A percentile compares a stretch with the other conserved stretches of the same genome.
These are phyloP conservation scores for Hydriomena furcata DNA, from an alignment of 2,888 invertebrate species.

Conservation along the genomic window DNA sequence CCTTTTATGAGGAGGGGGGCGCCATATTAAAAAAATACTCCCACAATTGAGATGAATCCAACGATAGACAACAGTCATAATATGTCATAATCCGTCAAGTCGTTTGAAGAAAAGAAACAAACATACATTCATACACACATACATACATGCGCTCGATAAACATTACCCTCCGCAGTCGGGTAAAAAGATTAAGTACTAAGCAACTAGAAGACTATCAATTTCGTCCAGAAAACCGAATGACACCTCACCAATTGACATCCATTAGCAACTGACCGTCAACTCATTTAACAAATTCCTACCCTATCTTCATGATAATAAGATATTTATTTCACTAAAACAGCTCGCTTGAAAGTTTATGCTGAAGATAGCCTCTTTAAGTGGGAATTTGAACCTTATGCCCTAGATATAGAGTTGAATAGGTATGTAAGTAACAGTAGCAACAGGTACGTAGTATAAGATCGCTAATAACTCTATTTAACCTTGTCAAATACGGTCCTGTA, in stretches of 20 bases:
- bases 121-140: too few species aligned
- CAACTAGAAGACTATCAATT: slow-evolving; percentile 3
- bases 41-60: too few species aligned
- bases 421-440: slow-evolving; percentile 11
- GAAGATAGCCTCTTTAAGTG: neutral
- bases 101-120: too few species aligned
- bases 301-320: neutral
- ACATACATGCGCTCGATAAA: too few species aligned
- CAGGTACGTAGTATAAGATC: slow-evolving; percentile 33
- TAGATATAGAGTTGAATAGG: slow-evolving; percentile 9
- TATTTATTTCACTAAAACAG: neutral
- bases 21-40: too few species aligned
- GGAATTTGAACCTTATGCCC: slow-evolving; percentile 26
- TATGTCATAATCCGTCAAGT: too few species aligned
- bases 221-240: slow-evolving; percentile 8
- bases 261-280: slow-evolving; percentile 27
- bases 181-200: too few species aligned
- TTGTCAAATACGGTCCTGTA: slow-evolving; percentile 34
- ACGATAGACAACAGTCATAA: too few species aligned
- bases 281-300: slow-evolving; percentile 10
- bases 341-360: slow-evolving; percentile 1
- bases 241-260: slow-evolving; percentile 49
- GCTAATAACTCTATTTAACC: slow-evolving; percentile 48
- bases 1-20: too few species aligned
- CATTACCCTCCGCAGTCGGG: too few species aligned